These are phyloP conservation scores for Xyrauchen texanus DNA, from an alignment of 2,113 vertebrate genomes.

Conservation along the genomic window DNA sequence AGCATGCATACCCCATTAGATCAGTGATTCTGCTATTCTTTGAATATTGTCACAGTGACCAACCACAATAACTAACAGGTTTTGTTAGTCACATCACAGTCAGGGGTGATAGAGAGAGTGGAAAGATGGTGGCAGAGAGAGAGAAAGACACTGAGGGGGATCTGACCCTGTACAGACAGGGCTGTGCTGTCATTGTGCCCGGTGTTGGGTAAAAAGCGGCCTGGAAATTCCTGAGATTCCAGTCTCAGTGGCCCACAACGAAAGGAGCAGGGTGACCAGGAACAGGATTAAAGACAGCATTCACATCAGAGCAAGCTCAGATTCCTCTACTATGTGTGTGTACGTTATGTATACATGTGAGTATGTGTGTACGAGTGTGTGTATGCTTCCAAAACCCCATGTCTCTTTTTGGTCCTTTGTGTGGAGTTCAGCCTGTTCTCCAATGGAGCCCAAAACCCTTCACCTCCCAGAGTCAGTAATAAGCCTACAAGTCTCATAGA, in stretches of 20 bases:
- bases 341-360: neutral
- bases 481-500: constrained; percentile 39
- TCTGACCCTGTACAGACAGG: constrained; percentile 31
- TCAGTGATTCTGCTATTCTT: neutral
- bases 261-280: constrained; percentile 49
- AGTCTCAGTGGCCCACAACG: constrained; percentile 50
- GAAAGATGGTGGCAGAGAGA: constrained; percentile 25
- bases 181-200: constrained; percentile 52
- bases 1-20: neutral
- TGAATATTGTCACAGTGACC: neutral
- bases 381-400: constrained; percentile 50
- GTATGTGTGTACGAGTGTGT: constrained; percentile 29
- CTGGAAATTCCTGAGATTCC: constrained; percentile 53
- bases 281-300: constrained; percentile 51
- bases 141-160: constrained; percentile 16
- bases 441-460: constrained; percentile 42
- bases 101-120: constrained; percentile 10
- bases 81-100: constrained; percentile 4
- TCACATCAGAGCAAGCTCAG: constrained; percentile 49
- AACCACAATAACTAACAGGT: constrained; percentile 4
- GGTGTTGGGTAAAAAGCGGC: constrained; percentile 43
- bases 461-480: constrained; percentile 46
- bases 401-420: constrained; percentile 50
- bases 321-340: constrained; percentile 20
- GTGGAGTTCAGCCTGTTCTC: constrained; percentile 46